Percentiles rank a stretch among this genome's conserved stretches.
Evolutionary conservation across 2,888 invertebrate species (phyloP).

Genomic region (Empis livida): DNA sequence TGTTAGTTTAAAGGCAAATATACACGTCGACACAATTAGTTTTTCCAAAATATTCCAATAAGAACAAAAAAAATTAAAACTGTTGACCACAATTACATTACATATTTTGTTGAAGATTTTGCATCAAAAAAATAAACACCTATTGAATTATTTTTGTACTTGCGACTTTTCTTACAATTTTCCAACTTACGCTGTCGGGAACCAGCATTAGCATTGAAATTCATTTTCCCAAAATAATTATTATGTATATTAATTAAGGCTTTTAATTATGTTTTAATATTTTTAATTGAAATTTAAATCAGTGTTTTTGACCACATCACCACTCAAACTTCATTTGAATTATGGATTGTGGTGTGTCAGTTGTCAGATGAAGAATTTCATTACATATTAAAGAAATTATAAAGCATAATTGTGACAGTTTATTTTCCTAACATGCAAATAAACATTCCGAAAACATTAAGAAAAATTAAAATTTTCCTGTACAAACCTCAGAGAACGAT

Average conservation of each 20-base stretch:
- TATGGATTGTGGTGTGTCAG: neutral
- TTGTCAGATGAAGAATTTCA: too few species aligned
- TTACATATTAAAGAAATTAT: too few species aligned
- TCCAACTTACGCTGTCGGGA: conserved; percentile 34
- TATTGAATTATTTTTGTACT: conserved; percentile 14
- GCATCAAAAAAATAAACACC: neutral
- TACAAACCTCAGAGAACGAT: too few species aligned
- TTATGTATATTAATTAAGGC: too few species aligned
- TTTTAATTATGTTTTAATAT: too few species aligned
- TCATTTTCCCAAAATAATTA: conserved; percentile 19
- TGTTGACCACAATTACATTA: conserved; percentile 1
- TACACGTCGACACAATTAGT: neutral
- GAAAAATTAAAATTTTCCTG: too few species aligned
- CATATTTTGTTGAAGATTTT: conserved; percentile 6
- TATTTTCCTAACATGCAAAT: too few species aligned
- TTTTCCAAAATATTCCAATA: neutral
- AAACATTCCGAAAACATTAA: too few species aligned
- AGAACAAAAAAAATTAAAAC: neutral
- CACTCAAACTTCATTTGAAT: conserved; percentile 13
- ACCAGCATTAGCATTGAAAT: conserved; percentile 32
- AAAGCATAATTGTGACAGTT: too few species aligned
- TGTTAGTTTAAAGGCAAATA: neutral
- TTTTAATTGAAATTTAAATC: neutral
- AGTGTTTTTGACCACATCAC: conserved; percentile 13
- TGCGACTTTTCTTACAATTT: conserved; percentile 31